These are phyloP conservation scores for Onthophagus taurus DNA, from an alignment of 1,140 invertebrate genomes.

Conservation along the genomic window DNA sequence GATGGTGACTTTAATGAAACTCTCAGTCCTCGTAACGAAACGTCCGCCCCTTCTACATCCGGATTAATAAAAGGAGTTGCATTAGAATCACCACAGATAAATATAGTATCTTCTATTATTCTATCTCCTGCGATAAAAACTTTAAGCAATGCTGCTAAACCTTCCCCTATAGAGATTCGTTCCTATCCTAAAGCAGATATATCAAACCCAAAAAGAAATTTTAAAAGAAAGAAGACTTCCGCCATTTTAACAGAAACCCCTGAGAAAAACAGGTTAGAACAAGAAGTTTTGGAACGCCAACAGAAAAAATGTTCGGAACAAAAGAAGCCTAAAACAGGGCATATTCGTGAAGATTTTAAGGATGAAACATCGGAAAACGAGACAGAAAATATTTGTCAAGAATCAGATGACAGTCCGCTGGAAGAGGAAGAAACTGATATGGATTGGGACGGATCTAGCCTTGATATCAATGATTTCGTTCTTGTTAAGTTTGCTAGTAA, in stretches of 20 bases:
- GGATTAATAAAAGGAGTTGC: too few species aligned
- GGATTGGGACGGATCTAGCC: background rate
- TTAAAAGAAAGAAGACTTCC: background rate
- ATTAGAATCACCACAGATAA: background rate
- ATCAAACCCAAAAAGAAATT: background rate
- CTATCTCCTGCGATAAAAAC: too few species aligned
- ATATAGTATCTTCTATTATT: background rate
- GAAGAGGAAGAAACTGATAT: background rate
- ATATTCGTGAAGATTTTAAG: background rate
- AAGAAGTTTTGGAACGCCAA: background rate
- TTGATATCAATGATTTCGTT: background rate
- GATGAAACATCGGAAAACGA: constrained; percentile 1
- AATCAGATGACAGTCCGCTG: background rate
- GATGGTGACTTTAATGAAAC: background rate
- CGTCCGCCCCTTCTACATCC: background rate
- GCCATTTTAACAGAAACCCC: background rate
- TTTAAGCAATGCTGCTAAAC: too few species aligned
- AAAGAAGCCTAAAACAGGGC: background rate
- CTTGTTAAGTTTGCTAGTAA: background rate
- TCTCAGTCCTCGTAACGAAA: background rate
- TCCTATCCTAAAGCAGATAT: background rate
- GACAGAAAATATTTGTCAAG: constrained; percentile 1
- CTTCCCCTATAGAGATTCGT: background rate
- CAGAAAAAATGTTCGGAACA: background rate
- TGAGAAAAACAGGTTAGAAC: constrained; percentile 6